phyloP scores from a whole-genome alignment of 2,797 vertebrate species.

The Mico argentatus region DNA sequence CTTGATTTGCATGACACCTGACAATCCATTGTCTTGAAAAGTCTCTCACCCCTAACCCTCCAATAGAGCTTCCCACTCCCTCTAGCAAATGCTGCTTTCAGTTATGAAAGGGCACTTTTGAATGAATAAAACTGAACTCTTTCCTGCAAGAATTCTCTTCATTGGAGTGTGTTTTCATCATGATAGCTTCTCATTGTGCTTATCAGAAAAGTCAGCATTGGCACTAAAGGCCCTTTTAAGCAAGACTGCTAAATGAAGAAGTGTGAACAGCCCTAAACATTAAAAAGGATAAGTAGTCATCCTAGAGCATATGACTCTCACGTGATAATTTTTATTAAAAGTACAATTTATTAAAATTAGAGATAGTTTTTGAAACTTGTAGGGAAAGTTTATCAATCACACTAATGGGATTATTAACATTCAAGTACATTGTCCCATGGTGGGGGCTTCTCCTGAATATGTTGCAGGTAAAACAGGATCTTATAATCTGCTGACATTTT shows the following conservation, averaged over 20 bases:
- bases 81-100: conserved; percentile 28
- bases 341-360: background rate
- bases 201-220: conserved; percentile 41
- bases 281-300: background rate
- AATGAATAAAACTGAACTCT: conserved; percentile 70
- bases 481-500: conserved; percentile 29
- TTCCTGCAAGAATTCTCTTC: conserved; percentile 3
- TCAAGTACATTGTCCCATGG: background rate
- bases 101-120: conserved; percentile 30
- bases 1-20: background rate
- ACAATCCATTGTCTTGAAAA: conserved; percentile 33
- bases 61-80: background rate
- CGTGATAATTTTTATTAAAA: background rate
- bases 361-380: background rate
- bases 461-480: background rate
- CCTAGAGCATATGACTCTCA: background rate
- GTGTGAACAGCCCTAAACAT: background rate
- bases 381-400: background rate
- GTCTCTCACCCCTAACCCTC: background rate
- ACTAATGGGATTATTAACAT: background rate
- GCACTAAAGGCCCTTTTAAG: background rate
- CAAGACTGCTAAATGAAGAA: background rate
- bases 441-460: background rate
- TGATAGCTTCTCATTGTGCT: conserved; percentile 5
- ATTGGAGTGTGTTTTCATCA: conserved; percentile 15